A percentile compares a stretch with the other conserved stretches of the same genome.
These are phyloP conservation scores for Tetropium fuscum DNA, from an alignment of 2,888 invertebrate species.

Conservation along the genomic window DNA sequence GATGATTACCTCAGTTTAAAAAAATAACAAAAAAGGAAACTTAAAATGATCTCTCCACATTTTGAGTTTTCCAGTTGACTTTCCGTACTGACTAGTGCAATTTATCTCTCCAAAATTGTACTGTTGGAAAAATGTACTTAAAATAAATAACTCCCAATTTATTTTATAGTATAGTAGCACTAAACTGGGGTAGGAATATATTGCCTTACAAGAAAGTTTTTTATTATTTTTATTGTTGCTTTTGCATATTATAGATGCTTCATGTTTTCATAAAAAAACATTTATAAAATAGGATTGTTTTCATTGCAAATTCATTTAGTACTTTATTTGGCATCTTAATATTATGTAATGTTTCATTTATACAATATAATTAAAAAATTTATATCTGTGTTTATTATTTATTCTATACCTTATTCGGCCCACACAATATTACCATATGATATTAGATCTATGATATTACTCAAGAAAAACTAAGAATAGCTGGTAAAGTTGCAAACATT, in stretches of 20 bases:
- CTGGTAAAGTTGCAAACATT: too few species aligned
- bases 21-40: neutral
- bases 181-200: slow-evolving; percentile 42
- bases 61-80: slow-evolving; percentile 32
- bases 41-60: slow-evolving; percentile 46
- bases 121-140: slow-evolving; percentile 7
- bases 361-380: slow-evolving; percentile 42
- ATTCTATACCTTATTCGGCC: too few species aligned
- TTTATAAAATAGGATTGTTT: slow-evolving; percentile 54
- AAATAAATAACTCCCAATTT: slow-evolving; percentile 41
- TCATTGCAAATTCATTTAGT: slow-evolving; percentile 48
- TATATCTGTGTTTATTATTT: neutral
- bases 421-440: too few species aligned
- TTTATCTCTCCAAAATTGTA: slow-evolving; percentile 52
- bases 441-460: too few species aligned
- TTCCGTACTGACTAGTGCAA: slow-evolving; percentile 28
- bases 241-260: slow-evolving; percentile 50
- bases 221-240: slow-evolving; percentile 54
- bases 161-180: slow-evolving; percentile 21
- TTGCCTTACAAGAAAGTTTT: slow-evolving; percentile 48
- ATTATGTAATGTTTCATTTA: slow-evolving; percentile 55
- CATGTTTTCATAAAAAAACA: slow-evolving; percentile 42
- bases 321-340: slow-evolving; percentile 53
- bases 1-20: slow-evolving; percentile 47
- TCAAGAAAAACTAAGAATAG: too few species aligned